These are phyloP conservation scores for Proteles cristata DNA, from an alignment of 2,113 vertebrate genomes.

Conservation along the genomic window DNA sequence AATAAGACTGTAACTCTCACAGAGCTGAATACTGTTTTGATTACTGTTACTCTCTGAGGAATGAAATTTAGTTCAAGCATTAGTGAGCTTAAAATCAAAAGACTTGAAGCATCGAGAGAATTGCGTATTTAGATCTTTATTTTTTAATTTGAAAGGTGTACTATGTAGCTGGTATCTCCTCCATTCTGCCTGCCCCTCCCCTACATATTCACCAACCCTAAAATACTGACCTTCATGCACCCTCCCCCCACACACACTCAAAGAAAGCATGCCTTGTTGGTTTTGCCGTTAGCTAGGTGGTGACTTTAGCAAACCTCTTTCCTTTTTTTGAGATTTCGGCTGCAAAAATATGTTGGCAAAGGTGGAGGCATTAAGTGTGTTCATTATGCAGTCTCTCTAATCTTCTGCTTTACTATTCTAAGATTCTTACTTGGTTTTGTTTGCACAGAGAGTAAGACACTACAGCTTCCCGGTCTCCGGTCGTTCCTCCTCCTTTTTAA, in stretches of 20 bases:
- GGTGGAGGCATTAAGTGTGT: background rate
- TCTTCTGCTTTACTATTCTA: background rate
- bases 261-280: background rate
- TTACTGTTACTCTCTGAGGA: background rate
- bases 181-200: background rate
- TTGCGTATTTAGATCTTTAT: background rate
- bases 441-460: background rate
- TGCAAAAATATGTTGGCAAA: background rate
- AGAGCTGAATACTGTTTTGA: slow-evolving; percentile 2
- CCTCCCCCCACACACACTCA: background rate
- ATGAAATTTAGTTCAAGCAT: background rate
- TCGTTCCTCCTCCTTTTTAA: background rate
- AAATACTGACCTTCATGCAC: too few species aligned
- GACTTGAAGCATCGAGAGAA: background rate
- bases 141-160: background rate
- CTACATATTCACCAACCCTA: background rate
- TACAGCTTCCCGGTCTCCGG: background rate
- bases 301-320: background rate
- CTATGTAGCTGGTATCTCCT: background rate
- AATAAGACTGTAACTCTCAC: background rate
- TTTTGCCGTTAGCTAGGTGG: background rate
- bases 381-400: background rate
- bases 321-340: background rate
- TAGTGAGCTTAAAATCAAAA: slow-evolving; percentile 41
- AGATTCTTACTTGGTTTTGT: background rate